Base-by-base conservation (phyloP, 2,888 invertebrate species). In the Allophyes oxyacanthae region DNA sequence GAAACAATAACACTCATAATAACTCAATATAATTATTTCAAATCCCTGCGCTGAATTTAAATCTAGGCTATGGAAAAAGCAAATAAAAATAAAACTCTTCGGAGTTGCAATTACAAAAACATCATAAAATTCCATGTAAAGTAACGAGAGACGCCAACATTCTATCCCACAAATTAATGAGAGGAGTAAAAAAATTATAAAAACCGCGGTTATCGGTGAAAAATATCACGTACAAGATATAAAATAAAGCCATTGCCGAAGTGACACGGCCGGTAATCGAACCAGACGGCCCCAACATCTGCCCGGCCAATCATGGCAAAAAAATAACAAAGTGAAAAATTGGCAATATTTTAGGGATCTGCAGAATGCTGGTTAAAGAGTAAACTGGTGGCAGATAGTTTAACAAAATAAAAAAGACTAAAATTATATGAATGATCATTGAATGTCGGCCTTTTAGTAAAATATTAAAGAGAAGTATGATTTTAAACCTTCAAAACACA, bases 181-280 rank as follows among this genome's bases (percentile, higher is more conserved):
- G 62, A 72, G 59, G 52, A 74, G 54, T 71, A 81, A 83, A 82
- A 25, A 78, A 62, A 76, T 53, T 0, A 68, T 68, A 76, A 72
- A 78, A 83, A 78, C 72, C 62, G 49, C 78, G 76, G 25, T 75
- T 76, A 79, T 57, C 76, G 71, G 83, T 78, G 82, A 79, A 85
- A 83, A 86, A 87, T 88, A 88, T 90, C 85, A 79, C 83, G 77
- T 77, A 85, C 81, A 83, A 81, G 84, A 84, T 87, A 86, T 87
- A 82, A 88, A 87, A 92, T 92, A 90, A 91, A 91, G 91, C 88
- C 81, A 84, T 89, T 81, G 80, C 75, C 77, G 76, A 86, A 81
- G 75, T 88, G 92, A 91, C 92, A 83, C 78, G 81, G 77, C 58
- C 67, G 75, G 87, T 91, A 89, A 93, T 91, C 89, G 91, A 88